These are phyloP conservation scores for Graptemys geographica DNA, from an alignment of 2,797 vertebrate genomes.

Conservation along the genomic window DNA sequence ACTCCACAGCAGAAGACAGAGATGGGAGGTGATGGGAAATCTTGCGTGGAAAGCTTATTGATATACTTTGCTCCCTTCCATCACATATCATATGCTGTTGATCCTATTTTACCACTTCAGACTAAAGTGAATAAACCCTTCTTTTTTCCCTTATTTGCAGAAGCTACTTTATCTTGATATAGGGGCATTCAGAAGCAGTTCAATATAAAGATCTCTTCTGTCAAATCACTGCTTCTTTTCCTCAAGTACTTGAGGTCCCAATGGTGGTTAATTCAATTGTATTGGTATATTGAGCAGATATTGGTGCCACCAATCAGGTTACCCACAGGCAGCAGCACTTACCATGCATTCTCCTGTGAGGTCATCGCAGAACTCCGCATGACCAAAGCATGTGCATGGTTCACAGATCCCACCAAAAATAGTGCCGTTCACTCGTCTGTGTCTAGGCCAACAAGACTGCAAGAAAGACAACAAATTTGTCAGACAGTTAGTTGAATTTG, in stretches of 20 bases:
- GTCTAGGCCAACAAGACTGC: conserved; percentile 87
- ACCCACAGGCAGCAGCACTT: conserved; percentile 62
- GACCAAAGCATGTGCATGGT: conserved; percentile 89
- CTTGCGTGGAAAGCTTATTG: background rate
- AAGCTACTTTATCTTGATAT: background rate
- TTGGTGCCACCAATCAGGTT: background rate
- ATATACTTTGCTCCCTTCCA: background rate
- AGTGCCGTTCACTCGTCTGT: conserved; percentile 89
- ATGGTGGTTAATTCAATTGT: background rate
- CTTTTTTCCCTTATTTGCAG: background rate
- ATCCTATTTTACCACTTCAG: conserved; percentile 34
- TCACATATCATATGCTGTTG: background rate
- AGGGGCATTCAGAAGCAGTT: conserved; percentile 11
- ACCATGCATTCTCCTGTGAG: conserved; percentile 92
- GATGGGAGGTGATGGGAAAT: background rate
- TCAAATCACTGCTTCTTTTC: conserved; percentile 15
- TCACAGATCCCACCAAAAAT: conserved; percentile 90
- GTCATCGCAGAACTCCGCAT: conserved; percentile 86
- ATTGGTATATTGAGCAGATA: background rate
- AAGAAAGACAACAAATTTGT: conserved; percentile 40
- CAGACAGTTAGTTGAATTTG: background rate
- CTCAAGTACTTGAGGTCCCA: background rate
- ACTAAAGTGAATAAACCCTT: conserved; percentile 21
- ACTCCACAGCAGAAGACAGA: background rate
- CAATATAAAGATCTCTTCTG: background rate